A percentile compares a stretch with the other conserved stretches of the same genome.
phyloP scores from a whole-genome alignment of 2,888 invertebrate species.

The Eurois occulta region DNA sequence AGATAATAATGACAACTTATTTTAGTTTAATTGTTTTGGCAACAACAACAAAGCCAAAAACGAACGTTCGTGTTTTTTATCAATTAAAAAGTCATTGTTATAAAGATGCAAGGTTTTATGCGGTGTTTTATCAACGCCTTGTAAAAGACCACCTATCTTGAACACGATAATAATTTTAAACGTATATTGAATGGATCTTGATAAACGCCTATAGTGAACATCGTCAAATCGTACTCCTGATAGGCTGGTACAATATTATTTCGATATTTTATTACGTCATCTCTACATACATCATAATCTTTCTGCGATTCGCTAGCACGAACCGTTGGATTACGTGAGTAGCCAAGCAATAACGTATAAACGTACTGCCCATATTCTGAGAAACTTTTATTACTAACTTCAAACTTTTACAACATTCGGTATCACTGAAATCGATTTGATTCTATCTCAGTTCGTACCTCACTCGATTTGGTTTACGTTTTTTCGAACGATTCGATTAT shows the following conservation, averaged over 20 bases:
- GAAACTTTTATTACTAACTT: constrained; percentile 52
- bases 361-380: constrained; percentile 38
- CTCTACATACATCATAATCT: constrained; percentile 26
- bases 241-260: constrained; percentile 10
- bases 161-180: constrained; percentile 17
- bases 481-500: constrained; percentile 29
- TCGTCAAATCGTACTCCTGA: constrained; percentile 1
- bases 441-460: constrained; percentile 35
- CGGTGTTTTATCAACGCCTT: constrained; percentile 18
- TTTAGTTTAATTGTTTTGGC: constrained; percentile 15
- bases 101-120: constrained; percentile 27
- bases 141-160: constrained; percentile 23
- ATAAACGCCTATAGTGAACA: neutral
- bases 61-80: constrained; percentile 16
- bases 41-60: neutral
- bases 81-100: constrained; percentile 40
- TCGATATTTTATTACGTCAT: constrained; percentile 41
- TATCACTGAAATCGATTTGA: constrained; percentile 49
- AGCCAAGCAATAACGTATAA: constrained; percentile 29
- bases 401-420: constrained; percentile 38
- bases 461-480: constrained; percentile 13
- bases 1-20: constrained; percentile 3
- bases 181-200: constrained; percentile 27
- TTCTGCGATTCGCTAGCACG: constrained; percentile 37
- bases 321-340: constrained; percentile 43